Percentiles rank a stretch among this genome's conserved stretches.
Conservation (phyloP, 2,797 vertebrate species). For the Hapalemur alaotrensis region DNA sequence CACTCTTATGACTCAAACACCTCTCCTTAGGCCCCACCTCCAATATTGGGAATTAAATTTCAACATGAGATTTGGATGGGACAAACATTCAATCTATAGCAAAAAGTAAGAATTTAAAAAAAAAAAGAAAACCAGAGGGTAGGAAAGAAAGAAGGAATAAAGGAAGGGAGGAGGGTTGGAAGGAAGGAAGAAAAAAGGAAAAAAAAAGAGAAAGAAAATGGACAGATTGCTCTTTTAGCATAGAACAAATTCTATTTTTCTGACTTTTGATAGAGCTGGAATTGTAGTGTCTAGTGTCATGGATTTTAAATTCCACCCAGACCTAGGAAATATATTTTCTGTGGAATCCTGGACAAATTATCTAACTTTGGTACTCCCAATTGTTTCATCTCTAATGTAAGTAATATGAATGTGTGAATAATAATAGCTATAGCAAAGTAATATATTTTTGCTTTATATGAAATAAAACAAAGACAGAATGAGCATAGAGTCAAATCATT, state of each 20-base stretch:
- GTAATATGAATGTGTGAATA: background rate
- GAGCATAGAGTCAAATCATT: background rate
- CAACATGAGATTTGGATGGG: background rate
- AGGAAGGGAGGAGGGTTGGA: fast-evolving
- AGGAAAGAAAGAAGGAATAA: background rate
- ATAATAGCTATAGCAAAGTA: background rate
- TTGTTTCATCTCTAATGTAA: background rate
- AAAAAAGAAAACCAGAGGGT: background rate
- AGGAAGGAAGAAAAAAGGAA: fast-evolving
- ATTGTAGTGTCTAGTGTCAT: too few species aligned
- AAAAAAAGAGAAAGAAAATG: background rate
- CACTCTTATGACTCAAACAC: background rate
- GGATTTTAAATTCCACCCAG: background rate
- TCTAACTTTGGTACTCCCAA: background rate
- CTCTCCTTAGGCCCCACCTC: background rate
- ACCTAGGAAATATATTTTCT: background rate
- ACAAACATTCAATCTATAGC: background rate
- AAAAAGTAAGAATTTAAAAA: background rate
- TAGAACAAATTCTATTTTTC: background rate
- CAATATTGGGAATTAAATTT: background rate
- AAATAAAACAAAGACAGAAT: background rate
- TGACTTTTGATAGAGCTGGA: background rate
- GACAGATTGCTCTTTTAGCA: background rate
- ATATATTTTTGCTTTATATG: background rate
- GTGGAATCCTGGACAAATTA: background rate